These are phyloP conservation scores for Parthenolecanium corni DNA, from an alignment of 2,888 invertebrate species.

Conservation along the genomic window DNA sequence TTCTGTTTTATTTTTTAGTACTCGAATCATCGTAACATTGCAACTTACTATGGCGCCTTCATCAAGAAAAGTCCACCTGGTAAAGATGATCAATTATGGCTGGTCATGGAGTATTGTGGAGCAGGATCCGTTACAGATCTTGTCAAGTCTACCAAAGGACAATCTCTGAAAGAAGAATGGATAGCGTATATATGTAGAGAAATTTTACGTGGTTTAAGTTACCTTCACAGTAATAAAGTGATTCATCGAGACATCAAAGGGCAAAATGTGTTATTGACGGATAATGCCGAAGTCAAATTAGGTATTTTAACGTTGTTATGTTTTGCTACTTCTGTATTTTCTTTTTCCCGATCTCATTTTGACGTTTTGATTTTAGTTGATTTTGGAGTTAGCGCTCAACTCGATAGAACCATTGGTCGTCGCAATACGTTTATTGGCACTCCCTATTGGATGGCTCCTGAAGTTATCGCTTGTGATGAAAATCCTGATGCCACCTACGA, in stretches of 20 bases:
- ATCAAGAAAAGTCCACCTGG: constrained; percentile 98
- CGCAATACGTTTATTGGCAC: constrained; percentile 99
- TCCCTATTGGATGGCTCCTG: constrained; percentile 98
- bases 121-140: constrained; percentile 97
- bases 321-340: not conserved
- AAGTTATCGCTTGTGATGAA: constrained; percentile 99
- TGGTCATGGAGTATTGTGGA: constrained; percentile 99
- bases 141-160: constrained; percentile 98
- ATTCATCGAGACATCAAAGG: constrained; percentile 99
- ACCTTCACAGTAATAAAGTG: constrained; percentile 96
- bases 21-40: constrained; percentile 98
- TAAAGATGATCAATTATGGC: constrained; percentile 98
- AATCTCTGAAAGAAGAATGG: constrained; percentile 98
- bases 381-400: constrained; percentile 97
- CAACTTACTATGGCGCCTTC: constrained; percentile 99
- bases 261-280: constrained; percentile 97
- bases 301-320: constrained; percentile 52
- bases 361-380: constrained; percentile 57
- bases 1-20: constrained; percentile 47
- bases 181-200: constrained; percentile 98
- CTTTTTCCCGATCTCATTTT: not conserved
- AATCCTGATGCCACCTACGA: constrained; percentile 99
- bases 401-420: constrained; percentile 96
- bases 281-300: constrained; percentile 98
- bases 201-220: constrained; percentile 86